These are phyloP conservation scores for Radopholus similis DNA, from an alignment of 1,140 invertebrate species.

Conservation along the genomic window DNA sequence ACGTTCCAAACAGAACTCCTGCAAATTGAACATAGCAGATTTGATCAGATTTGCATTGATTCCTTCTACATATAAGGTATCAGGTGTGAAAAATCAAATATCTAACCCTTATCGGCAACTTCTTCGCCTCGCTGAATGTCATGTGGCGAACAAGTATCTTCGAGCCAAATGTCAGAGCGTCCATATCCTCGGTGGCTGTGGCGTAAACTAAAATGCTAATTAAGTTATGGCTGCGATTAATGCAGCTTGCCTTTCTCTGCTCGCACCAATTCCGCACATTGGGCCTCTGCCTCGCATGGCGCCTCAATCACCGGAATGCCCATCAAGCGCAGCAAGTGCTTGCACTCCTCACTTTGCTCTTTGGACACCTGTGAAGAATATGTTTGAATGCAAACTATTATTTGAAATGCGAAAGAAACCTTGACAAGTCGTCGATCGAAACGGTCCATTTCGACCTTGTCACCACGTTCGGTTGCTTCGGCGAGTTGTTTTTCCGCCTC, in stretches of 20 bases:
- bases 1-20: conserved; percentile 84
- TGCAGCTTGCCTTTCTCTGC: conserved; percentile 84
- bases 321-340: conserved; percentile 83
- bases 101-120: conserved; percentile 74
- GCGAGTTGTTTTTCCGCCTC: conserved; percentile 87
- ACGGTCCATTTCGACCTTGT: conserved; percentile 84
- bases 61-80: too few relatives aligned
- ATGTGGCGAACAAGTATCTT: conserved; percentile 80
- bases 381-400: too few relatives aligned
- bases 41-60: too few relatives aligned
- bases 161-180: conserved; percentile 93
- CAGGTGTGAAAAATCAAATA: too few relatives aligned
- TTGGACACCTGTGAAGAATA: conserved; percentile 71
- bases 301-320: conserved; percentile 90
- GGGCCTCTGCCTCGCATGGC: conserved; percentile 98
- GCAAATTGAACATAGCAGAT: conserved; percentile 63
- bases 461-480: conserved; percentile 84
- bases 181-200: conserved; percentile 96
- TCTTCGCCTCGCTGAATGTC: conserved; percentile 89
- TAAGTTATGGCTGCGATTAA: too few relatives aligned
- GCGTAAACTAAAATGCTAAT: too few relatives aligned
- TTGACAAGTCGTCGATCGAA: conserved; percentile 85
- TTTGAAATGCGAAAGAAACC: too few relatives aligned
- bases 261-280: conserved; percentile 90
- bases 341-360: conserved; percentile 80